A percentile compares a stretch with the other conserved stretches of the same genome.
Evolutionary conservation across 2,797 vertebrate genomes (phyloP).

Genomic region (Cheirogaleus major): DNA sequence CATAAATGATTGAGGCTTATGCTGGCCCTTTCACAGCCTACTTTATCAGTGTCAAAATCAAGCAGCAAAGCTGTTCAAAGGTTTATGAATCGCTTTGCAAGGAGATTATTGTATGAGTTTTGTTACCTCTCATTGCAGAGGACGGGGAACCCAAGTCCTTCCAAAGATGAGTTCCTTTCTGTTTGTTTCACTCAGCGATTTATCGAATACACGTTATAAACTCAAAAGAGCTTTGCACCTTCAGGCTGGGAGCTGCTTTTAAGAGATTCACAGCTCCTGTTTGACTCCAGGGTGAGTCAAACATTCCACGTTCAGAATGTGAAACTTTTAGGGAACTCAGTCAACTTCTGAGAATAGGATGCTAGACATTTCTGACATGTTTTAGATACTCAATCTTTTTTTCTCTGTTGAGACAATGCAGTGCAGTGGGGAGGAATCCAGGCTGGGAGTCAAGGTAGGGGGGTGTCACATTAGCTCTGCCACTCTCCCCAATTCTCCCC

Average conservation of each 20-base stretch:
- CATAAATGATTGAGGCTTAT: background rate
- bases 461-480: background rate
- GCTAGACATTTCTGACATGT: background rate
- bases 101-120: background rate
- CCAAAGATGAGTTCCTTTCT: background rate
- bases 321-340: background rate
- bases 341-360: background rate
- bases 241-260: background rate
- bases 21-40: no score
- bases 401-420: background rate
- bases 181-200: background rate
- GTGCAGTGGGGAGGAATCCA: background rate
- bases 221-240: fast-evolving
- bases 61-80: background rate
- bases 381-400: background rate
- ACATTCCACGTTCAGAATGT: background rate
- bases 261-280: background rate
- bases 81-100: background rate
- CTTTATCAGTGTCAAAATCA: background rate
- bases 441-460: background rate
- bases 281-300: background rate
- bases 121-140: background rate
- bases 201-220: background rate
- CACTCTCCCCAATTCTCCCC: fast-evolving
- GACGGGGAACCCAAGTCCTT: background rate